Percentiles rank a stretch among this genome's conserved stretches.
phyloP scores from a whole-genome alignment of 2,797 vertebrate genomes.

The Todus mexicanus region DNA sequence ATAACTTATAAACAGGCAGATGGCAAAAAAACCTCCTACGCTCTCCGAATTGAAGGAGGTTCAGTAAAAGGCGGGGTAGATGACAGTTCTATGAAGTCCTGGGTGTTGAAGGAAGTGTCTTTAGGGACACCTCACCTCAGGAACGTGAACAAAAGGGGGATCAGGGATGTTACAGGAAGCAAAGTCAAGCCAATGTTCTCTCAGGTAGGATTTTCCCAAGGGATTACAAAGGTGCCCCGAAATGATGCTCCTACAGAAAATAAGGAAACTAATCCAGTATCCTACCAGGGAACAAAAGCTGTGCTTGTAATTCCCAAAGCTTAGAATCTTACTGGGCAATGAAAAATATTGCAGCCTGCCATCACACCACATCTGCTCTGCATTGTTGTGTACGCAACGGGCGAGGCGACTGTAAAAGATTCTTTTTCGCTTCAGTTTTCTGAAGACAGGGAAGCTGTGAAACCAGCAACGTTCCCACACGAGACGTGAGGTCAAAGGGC shows the following conservation, averaged over 20 bases:
- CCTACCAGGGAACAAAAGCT: background rate
- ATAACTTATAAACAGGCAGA: slow-evolving; percentile 51
- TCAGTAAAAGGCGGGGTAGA: background rate
- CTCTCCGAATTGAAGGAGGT: background rate
- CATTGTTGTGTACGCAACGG: fast-evolving
- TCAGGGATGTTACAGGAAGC: background rate
- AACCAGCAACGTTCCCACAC: fast-evolving
- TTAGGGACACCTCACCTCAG: background rate
- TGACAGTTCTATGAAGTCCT: background rate
- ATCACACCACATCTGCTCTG: background rate
- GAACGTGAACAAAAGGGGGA: background rate
- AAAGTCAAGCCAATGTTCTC: background rate
- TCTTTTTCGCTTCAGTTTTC: background rate
- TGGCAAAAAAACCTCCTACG: slow-evolving; percentile 21
- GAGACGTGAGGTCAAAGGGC: fast-evolving
- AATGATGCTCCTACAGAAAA: background rate
- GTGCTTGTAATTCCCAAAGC: background rate
- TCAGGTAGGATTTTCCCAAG: background rate
- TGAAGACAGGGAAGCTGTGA: background rate
- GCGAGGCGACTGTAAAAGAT: background rate
- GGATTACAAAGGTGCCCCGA: background rate
- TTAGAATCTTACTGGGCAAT: background rate
- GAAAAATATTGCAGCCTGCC: background rate
- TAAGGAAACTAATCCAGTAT: background rate
- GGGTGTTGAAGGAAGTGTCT: background rate